Conservation (phyloP, 2,888 invertebrate genomes). For the Scaptomyza parva region DNA sequence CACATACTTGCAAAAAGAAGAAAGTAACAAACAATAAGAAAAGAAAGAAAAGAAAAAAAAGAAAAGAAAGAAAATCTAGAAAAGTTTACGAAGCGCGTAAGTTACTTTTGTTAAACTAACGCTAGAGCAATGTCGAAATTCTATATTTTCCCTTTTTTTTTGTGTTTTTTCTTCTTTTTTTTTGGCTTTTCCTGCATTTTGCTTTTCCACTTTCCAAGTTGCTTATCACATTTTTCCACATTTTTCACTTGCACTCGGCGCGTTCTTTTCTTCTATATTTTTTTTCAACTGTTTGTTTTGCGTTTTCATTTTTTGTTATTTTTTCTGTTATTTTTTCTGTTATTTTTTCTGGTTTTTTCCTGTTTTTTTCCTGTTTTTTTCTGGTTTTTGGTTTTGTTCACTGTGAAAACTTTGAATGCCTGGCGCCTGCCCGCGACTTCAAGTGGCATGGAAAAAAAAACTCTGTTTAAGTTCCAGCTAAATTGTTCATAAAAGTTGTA, state of each 20-base stretch:
- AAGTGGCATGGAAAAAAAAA: conserved; percentile 23
- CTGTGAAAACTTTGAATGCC: conserved; percentile 21
- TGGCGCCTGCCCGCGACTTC: conserved; percentile 13
- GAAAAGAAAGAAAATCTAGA: conserved; percentile 65
- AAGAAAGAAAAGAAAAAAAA: conserved; percentile 31
- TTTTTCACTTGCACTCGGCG: conserved; percentile 24
- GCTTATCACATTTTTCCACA: conserved; percentile 26
- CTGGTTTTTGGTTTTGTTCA: conserved; percentile 1
- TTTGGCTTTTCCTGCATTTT: background rate
- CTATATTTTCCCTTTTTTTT: too few relatives aligned
- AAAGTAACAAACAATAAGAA: too few relatives aligned
- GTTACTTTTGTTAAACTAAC: conserved; percentile 45
- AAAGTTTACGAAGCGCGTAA: conserved; percentile 84
- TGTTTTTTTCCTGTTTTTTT: background rate
- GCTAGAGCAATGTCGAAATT: conserved; percentile 16
- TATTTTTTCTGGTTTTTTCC: background rate
- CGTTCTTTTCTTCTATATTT: background rate
- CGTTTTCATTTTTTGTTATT: background rate
- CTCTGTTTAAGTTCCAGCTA: background rate
- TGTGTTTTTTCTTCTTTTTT: too few relatives aligned
- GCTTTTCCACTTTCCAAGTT: background rate
- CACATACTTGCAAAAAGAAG: conserved; percentile 82
- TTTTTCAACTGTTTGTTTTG: background rate
- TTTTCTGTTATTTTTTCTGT: too few relatives aligned
- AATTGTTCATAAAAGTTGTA: conserved; percentile 3